phyloP scores from a whole-genome alignment of 2,888 invertebrate species.

The Graphium colonna region DNA sequence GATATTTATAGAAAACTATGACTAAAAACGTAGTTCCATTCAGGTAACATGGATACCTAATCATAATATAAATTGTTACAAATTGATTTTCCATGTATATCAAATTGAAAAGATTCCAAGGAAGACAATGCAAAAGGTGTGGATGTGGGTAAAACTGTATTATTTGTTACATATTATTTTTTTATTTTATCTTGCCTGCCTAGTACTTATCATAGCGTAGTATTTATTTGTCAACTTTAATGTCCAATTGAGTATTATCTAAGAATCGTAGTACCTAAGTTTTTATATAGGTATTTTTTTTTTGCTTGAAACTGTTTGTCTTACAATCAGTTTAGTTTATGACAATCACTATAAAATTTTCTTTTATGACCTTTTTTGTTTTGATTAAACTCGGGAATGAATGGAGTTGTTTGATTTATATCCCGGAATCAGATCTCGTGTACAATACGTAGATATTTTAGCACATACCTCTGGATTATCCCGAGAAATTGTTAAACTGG shows the following conservation, averaged over 20 bases:
- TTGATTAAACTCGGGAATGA: constrained; percentile 58
- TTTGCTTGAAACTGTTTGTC: constrained; percentile 36
- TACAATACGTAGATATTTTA: no score
- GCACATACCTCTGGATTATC: no score
- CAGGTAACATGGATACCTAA: neutral
- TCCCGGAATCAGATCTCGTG: neutral
- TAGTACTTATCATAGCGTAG: constrained; percentile 16
- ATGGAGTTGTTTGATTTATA: constrained; percentile 32
- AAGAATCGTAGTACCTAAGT: constrained; percentile 45
- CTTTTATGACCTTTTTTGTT: constrained; percentile 61
- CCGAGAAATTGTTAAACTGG: no score
- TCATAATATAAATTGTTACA: neutral
- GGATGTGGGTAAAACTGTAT: neutral
- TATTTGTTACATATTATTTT: constrained; percentile 27
- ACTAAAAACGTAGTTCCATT: no score
- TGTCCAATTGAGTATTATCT: constrained; percentile 12
- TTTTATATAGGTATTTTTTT: constrained; percentile 48
- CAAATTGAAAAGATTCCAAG: constrained; percentile 39
- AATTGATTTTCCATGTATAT: constrained; percentile 38
- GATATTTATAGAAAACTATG: constrained; percentile 41
- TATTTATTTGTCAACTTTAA: constrained; percentile 6
- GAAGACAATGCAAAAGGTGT: constrained; percentile 1
- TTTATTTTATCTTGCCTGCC: constrained; percentile 42
- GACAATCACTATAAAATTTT: constrained; percentile 38
- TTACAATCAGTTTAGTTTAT: constrained; percentile 33